Base-by-base conservation (phyloP, 2,797 vertebrate genomes). In the Lates japonicus region DNA sequence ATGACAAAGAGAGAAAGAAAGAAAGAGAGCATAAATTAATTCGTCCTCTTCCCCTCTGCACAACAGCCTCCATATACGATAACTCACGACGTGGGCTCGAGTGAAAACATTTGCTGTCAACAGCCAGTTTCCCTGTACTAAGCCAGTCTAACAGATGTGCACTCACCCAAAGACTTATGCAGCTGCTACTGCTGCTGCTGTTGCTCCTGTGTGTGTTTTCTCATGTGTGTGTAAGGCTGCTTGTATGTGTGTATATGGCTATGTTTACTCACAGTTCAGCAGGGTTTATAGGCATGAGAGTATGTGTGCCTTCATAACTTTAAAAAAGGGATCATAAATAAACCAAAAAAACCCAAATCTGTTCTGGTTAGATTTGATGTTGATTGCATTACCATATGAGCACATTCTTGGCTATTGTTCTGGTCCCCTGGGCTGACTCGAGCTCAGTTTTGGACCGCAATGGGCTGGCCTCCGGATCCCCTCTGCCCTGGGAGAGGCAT, bases 61-160 rank as follows among this genome's bases (percentile, higher is more conserved):
- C 76, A 44, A 69, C 72, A 79, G 80, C 81, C 74, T 84, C 78
- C 52, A 51, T 76, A 67, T 81, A 85, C 67, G 71, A 87, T 91
- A 91, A 93, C 79, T 93, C 89, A 87, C 76, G 74, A 81, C 55
- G 87, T 72, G 85, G 76, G 83, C 63, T 79, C 64, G 49, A 83
- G 88, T 87, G 83, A 88, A 91, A 93, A 87, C 85, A 86, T 90
- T 92, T 88, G 80, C 88, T 90, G 90, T 93, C 89, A 93, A 76
- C 90, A 93, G 90, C 71, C 84, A 88, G 87, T 92, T 91, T 80
- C 33, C 58, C 77, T 66, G 79, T 54, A 68, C 76, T 78, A 87
- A 92, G 88, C 78, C 85, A 81, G 86, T 90, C 84, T 80, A 93
- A 92, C 92, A 94, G 91, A 94, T 93, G 92, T 89, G 88, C 82